Base-by-base conservation (phyloP, 2,113 vertebrate genomes). In the Cheilinus undulatus region DNA sequence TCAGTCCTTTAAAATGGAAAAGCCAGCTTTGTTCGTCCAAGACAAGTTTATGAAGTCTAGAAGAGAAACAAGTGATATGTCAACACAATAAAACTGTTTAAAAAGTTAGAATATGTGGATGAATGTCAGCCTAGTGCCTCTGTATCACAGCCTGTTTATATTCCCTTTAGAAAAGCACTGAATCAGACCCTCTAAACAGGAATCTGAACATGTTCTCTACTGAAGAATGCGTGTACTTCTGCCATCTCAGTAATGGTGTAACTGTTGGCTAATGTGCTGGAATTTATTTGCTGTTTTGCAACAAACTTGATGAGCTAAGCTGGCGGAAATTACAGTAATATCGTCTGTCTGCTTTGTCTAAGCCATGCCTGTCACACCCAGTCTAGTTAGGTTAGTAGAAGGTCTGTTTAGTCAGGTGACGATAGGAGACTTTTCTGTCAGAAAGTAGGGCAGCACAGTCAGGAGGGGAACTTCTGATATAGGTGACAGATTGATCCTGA, bases 341-440 rank as follows among this genome's bases (percentile, higher is more conserved):
- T 69, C 38, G 38, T 60, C 10, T 20, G 57, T 75, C 60, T 57
- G 69, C 49, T 65, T 80, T 14, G 3, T 43, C 43, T 71, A 4
- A 74, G 63, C 73, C 34, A 0, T 3, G 23, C 20, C 72, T 12
- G 82, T 59, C 73, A 64, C 86, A 67, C 86, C 84, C 79, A 73
- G 71, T 73, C 80, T 76, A 23, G 46, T 36, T 26, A 59, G 50
- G 81, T 56, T 60, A 60, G 56, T 51, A 12, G 4, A 38, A 68
- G 60, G 53, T 52, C 5, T 2, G 1, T 0, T 12, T 3, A 60
- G 22, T 22, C 40, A 46, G 36, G 32, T 42, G 40, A 42, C 40
- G n/a, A n/a, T 34, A 11, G 40, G 15, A 19, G 6, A 17, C 14
- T 5, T 42, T 42, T 42, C 5, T 42, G 40, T 17, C 46, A 7